Evolutionary conservation across 2,797 vertebrate species (phyloP), one percentile per base, ranked within the genome.

Genomic region (Muscicapa comitata): DNA sequence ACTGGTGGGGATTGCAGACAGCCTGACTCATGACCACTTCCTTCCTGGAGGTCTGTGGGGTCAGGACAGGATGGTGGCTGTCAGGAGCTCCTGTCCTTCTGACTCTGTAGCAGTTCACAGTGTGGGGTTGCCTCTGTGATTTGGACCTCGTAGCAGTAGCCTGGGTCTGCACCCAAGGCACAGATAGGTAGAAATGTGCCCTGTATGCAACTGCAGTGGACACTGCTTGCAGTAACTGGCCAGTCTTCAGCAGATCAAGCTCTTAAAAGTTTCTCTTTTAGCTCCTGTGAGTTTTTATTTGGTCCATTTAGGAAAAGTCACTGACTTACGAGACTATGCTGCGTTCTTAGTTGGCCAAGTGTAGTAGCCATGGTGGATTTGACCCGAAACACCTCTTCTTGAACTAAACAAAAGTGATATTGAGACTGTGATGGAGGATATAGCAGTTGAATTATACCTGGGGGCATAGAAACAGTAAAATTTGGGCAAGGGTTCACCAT

Each of bases 131-230:
- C 29, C 26, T 66, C 33, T 43, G 25, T 37, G 17, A 42, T 20
- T 48, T 0, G 1, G 37, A 48, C 40, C 43, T n/a, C 0, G 0
- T 9, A 50, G 80, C 0, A 1, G 6, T 16, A 19, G 29, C 29
- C 54, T 33, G 17, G 48, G 17, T 25, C 29, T 15, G 51, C 14
- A 5, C 29, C 67, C 25, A 3, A 33, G 31, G 31, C 7, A 1
- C 2, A 3, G 20, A 2, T 11, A 40, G 55, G 28, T 11, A 51
- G 17, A 42, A 40, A 0, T 9, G 0, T 26, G 54, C 21, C 51
- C 29, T 70, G 38, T 13, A 1, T 1, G 0, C 0, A 0, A 43
- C 33, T 48, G 20, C 21, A 17, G 10, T 28, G 75, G 55, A 15
- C 13, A 9, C 21, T 28, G 54, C 19, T 13, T 13, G 4, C 35